A percentile compares a stretch with the other conserved stretches of the same genome.
These are phyloP conservation scores for Habroteleia sp. DNA, from an alignment of 2,888 invertebrate genomes.

Conservation along the genomic window DNA sequence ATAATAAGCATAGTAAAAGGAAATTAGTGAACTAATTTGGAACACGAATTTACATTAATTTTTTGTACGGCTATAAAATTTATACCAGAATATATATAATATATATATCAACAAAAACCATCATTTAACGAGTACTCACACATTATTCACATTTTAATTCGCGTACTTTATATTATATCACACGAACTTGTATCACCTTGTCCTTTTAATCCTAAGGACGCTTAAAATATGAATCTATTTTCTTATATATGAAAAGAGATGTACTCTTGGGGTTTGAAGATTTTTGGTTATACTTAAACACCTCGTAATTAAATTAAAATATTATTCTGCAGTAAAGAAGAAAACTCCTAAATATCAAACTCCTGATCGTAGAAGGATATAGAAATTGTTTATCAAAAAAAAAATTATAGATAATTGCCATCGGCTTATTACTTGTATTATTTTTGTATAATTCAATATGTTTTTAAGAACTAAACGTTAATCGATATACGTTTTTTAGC, in stretches of 20 bases:
- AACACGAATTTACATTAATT: conserved; percentile 3
- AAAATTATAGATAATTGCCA: too few species aligned
- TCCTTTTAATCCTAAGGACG: conserved; percentile 35
- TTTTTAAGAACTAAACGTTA: too few species aligned
- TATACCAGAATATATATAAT: conserved; percentile 33
- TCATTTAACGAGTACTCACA: conserved; percentile 42
- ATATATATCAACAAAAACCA: conserved; percentile 30
- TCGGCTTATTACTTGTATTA: too few species aligned
- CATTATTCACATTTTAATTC: conserved; percentile 26
- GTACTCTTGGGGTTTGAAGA: conserved; percentile 13
- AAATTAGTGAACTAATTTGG: neutral
- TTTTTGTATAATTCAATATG: too few species aligned
- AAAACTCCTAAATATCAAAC: neutral
- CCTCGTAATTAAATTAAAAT: conserved; percentile 22
- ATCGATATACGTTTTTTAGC: too few species aligned
- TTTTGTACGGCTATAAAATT: conserved; percentile 20
- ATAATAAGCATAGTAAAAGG: too few species aligned
- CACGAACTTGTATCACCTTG: conserved; percentile 53
- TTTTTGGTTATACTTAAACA: conserved; percentile 9
- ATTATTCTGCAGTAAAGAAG: conserved; percentile 4
- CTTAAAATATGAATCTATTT: conserved; percentile 37
- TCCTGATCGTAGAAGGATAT: neutral
- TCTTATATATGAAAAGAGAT: conserved; percentile 19
- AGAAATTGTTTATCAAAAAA: neutral
- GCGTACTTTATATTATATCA: conserved; percentile 53